Evolutionary conservation across 2,113 vertebrate genomes (phyloP).

Genomic region (Solea senegalensis): DNA sequence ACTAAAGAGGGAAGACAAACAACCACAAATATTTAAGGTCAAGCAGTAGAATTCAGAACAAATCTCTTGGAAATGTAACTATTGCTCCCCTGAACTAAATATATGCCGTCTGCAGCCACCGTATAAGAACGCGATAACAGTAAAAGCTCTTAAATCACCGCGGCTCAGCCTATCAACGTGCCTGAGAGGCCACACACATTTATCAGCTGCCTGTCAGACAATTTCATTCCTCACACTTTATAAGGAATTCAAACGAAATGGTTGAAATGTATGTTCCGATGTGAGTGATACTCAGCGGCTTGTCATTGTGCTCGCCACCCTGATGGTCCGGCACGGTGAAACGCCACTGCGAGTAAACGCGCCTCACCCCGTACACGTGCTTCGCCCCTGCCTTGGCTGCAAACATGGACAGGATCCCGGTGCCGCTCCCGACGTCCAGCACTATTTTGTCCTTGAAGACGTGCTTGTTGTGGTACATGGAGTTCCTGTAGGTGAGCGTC

Average conservation of each 20-base stretch:
- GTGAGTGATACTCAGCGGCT: not conserved
- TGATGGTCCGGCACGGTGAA: slow-evolving; percentile 7
- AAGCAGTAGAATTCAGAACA: slow-evolving; percentile 27
- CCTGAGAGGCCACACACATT: slow-evolving; percentile 23
- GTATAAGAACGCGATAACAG: slow-evolving; percentile 43
- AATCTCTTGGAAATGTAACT: slow-evolving; percentile 38
- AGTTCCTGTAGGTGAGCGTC: slow-evolving; percentile 95
- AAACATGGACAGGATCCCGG: slow-evolving; percentile 98
- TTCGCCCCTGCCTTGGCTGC: slow-evolving; percentile 97
- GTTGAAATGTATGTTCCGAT: slow-evolving; percentile 5
- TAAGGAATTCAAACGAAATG: not conserved
- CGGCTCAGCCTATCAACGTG: slow-evolving; percentile 8
- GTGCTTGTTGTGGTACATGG: slow-evolving; percentile 99
- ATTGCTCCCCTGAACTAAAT: slow-evolving; percentile 31
- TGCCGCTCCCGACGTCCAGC: slow-evolving; percentile 98
- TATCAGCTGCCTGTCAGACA: slow-evolving; percentile 33
- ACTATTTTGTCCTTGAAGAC: slow-evolving; percentile 97
- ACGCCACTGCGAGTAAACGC: not conserved
- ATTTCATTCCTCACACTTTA: slow-evolving; percentile 9
- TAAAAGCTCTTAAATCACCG: slow-evolving; percentile 16
- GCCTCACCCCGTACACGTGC: slow-evolving; percentile 96
- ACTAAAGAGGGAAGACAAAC: slow-evolving; percentile 8
- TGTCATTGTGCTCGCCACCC: not conserved
- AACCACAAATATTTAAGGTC: slow-evolving; percentile 5
- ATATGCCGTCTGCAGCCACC: slow-evolving; percentile 3